Evolutionary conservation across 2,888 invertebrate genomes (phyloP).

Genomic region (Periphyllus acericola): DNA sequence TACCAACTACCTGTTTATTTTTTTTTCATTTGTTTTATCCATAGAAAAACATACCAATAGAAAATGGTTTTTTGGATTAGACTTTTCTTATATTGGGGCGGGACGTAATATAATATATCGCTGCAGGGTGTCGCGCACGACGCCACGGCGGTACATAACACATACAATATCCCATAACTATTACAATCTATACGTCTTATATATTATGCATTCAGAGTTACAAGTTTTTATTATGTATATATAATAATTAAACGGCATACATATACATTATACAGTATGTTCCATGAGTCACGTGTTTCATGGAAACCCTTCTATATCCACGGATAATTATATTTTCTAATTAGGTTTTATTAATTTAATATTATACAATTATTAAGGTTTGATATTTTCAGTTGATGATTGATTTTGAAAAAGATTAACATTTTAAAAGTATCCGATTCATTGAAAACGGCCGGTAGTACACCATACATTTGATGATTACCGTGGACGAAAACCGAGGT

Average conservation of each 20-base stretch:
- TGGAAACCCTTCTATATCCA: not conserved
- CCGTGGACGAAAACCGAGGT: no score
- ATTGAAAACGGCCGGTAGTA: no score
- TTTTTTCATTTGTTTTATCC: not conserved
- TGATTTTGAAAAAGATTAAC: no score
- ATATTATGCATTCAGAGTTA: not conserved
- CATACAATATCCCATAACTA: not conserved
- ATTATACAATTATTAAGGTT: no score
- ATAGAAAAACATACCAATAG: not conserved
- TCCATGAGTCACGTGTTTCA: not conserved
- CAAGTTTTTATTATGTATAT: not conserved
- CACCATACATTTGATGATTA: no score
- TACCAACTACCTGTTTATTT: not conserved
- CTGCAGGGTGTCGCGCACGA: constrained; percentile 31
- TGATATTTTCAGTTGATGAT: no score
- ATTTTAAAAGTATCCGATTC: no score
- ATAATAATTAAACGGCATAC: not conserved
- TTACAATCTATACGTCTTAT: not conserved
- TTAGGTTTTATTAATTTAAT: no score
- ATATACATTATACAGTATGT: not conserved
- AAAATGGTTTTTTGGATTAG: not conserved
- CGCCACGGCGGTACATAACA: not conserved
- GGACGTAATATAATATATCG: constrained; percentile 16
- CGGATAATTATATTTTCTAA: not conserved
- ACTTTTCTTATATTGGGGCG: not conserved